Evolutionary conservation across 1,140 invertebrate species (phyloP), one percentile per base, ranked within the genome.

Genomic region (Doryteuthis pealeii): DNA sequence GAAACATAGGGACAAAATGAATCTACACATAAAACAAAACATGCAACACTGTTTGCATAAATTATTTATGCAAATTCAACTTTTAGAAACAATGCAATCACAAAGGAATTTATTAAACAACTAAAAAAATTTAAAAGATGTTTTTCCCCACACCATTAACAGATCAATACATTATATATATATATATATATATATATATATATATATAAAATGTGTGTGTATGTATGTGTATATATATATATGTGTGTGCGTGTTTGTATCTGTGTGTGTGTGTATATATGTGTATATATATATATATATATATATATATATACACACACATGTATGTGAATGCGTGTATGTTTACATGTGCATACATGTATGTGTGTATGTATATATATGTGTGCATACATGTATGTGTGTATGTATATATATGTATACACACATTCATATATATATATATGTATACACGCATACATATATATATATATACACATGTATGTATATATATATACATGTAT

Each of bases 181-280:
- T 49, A 49, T 49, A 49, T 49, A 49, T 49, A 10, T 49, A 49
- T 49, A 49, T 49, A 49, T 49, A 49, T 49, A n/a, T n/a, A n/a
- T n/a, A n/a, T n/a, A n/a, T n/a, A n/a, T n/a, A n/a, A n/a, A n/a
- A n/a, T n/a, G n/a, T n/a, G 45, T 22, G 22, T 49, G 45, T 49
- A 49, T 49, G 45, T 49, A 49, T 49, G 45, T 49, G 22, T 49
- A 49, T 22, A 49, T 49, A 22, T 49, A 49, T 49, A 49, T 49
- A 22, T 49, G 22, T 49, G 22, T 49, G 22, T 49, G 22, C 45
- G 22, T n/a, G n/a, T n/a, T n/a, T n/a, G n/a, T n/a, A n/a, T n/a
- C n/a, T n/a, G n/a, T n/a, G n/a, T n/a, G n/a, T 22, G 22, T 49
- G 22, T 49, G 22, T 49, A 49, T 49, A 22, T 49, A 22, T 49